Evolutionary conservation across 2,113 vertebrate genomes (phyloP).

Genomic region (Burhinus bistriatus): DNA sequence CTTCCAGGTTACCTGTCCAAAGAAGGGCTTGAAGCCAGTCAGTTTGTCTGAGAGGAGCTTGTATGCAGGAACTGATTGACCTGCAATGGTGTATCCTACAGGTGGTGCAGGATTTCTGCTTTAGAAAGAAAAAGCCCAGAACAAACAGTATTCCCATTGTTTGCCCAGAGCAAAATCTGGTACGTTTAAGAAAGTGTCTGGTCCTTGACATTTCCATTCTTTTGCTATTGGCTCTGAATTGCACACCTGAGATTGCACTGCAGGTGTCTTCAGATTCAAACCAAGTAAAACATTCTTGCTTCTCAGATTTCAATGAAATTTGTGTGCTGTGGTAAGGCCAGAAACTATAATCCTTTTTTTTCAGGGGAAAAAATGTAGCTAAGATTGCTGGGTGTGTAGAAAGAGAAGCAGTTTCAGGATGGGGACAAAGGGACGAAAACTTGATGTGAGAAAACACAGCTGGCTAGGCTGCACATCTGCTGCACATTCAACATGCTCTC

Average conservation of each 20-base stretch:
- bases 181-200: background rate
- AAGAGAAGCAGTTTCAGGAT: background rate
- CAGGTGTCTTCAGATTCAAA: slow-evolving; percentile 1
- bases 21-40: background rate
- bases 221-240: background rate
- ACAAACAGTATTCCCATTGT: background rate
- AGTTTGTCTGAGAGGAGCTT: background rate
- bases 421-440: background rate
- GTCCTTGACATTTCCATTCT: background rate
- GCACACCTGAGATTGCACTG: background rate
- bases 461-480: background rate
- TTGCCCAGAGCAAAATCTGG: background rate
- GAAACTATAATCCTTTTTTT: background rate
- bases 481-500: background rate
- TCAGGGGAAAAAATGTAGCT: background rate
- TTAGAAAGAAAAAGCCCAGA: background rate
- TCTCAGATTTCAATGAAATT: background rate
- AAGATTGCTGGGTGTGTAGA: background rate
- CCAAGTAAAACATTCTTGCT: background rate
- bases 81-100: background rate
- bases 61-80: background rate
- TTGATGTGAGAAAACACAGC: background rate
- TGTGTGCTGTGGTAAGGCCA: background rate
- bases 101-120: background rate
- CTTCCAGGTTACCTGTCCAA: background rate